phyloP scores from a whole-genome alignment of 1,140 invertebrate species.

The Saccostrea glomerata region DNA sequence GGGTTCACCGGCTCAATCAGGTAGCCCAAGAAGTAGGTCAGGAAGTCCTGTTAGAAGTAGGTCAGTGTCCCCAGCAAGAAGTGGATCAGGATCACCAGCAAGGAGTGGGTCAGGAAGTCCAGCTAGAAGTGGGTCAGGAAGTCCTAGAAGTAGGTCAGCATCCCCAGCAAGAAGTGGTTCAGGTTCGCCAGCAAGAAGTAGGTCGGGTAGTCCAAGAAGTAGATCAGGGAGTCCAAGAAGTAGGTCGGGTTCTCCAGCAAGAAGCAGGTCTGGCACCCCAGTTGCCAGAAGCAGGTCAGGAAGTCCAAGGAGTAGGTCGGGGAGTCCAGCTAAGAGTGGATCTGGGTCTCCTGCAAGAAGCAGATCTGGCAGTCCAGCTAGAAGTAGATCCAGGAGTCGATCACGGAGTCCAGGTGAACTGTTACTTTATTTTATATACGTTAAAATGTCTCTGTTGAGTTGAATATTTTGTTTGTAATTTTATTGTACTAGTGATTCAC shows the following conservation, averaged over 20 bases:
- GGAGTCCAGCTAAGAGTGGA: slow-evolving; percentile 44
- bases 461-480: neutral
- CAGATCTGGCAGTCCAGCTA: slow-evolving; percentile 46
- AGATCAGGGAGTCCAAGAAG: slow-evolving; percentile 51
- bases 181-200: slow-evolving; percentile 45
- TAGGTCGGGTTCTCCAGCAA: slow-evolving; percentile 33
- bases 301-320: slow-evolving; percentile 44
- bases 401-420: slow-evolving; percentile 12
- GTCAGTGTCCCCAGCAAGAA: slow-evolving; percentile 46
- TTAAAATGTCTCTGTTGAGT: neutral
- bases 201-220: slow-evolving; percentile 47
- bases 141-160: slow-evolving; percentile 39
- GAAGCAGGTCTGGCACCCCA: slow-evolving; percentile 47
- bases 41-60: slow-evolving; percentile 55
- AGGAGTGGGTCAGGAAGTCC: slow-evolving; percentile 54
- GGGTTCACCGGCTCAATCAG: slow-evolving; percentile 44
- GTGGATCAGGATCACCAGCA: slow-evolving; percentile 44
- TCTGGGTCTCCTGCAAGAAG: slow-evolving; percentile 47
- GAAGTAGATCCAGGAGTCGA: slow-evolving; percentile 44
- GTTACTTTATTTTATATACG: neutral
- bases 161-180: slow-evolving; percentile 48
- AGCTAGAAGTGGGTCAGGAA: slow-evolving; percentile 43
- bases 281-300: slow-evolving; percentile 49
- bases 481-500: neutral
- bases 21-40: slow-evolving; percentile 46